These are phyloP conservation scores for Trissoscelio sp. DNA, from an alignment of 2,888 invertebrate species.

Conservation along the genomic window DNA sequence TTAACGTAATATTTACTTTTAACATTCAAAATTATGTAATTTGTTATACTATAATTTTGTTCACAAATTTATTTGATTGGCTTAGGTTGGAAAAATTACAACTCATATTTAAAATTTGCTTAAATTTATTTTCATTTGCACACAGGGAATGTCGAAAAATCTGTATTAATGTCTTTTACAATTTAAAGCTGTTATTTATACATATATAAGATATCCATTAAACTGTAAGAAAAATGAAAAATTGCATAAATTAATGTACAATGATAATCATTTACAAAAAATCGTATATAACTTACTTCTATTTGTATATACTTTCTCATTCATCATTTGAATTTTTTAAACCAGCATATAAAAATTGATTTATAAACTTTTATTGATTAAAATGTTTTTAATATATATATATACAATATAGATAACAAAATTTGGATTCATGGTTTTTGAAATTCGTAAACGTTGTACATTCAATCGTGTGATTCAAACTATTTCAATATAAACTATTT, in stretches of 20 bases:
- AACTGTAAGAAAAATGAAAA: neutral
- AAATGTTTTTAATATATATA: neutral
- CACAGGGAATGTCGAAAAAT: slow-evolving; percentile 34
- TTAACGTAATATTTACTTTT: no score
- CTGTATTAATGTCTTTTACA: slow-evolving; percentile 17
- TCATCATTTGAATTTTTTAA: neutral
- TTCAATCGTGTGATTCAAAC: neutral
- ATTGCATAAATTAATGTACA: neutral
- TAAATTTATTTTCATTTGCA: slow-evolving; percentile 19
- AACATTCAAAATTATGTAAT: no score
- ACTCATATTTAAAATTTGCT: neutral
- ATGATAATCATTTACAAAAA: slow-evolving; percentile 1
- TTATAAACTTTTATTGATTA: neutral
- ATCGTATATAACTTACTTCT: neutral
- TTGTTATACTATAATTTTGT: no score
- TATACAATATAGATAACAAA: neutral
- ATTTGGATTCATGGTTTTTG: neutral
- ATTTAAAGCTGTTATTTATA: neutral
- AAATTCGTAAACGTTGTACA: neutral
- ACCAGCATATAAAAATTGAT: neutral
- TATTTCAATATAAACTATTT: slow-evolving; percentile 8
- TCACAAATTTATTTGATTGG: no score
- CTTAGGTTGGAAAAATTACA: no score
- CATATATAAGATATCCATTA: neutral
- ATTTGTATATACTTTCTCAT: no score